Evolutionary conservation across 2,888 invertebrate species (phyloP).

Genomic region (Marasmarcha lunaedactyla): DNA sequence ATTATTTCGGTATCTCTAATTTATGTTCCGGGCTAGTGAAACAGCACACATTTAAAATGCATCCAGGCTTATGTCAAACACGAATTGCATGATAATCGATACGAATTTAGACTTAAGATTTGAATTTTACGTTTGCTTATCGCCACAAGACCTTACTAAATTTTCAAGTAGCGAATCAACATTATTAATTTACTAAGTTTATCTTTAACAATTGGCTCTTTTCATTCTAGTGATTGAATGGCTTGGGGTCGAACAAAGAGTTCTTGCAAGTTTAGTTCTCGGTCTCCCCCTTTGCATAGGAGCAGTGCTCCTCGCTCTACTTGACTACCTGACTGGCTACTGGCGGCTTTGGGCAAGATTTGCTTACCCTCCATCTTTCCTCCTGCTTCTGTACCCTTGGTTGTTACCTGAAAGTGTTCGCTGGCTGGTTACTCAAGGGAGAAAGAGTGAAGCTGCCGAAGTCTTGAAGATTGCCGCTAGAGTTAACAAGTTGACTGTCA

Average conservation of each 20-base stretch:
- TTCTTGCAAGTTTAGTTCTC: constrained; percentile 77
- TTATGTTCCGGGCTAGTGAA: too few relatives aligned
- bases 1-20: too few relatives aligned
- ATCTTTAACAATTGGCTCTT: too few relatives aligned
- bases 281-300: constrained; percentile 80
- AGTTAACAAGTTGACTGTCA: constrained; percentile 63
- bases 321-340: constrained; percentile 76
- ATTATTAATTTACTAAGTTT: too few relatives aligned
- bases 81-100: too few relatives aligned
- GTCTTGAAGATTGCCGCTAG: constrained; percentile 72
- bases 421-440: constrained; percentile 79
- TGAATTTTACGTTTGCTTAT: too few relatives aligned
- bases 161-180: too few relatives aligned
- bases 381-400: constrained; percentile 78
- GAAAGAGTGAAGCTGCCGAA: constrained; percentile 70
- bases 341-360: constrained; percentile 79
- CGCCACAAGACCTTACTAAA: too few relatives aligned
- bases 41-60: too few relatives aligned
- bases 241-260: constrained; percentile 79
- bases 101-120: too few relatives aligned
- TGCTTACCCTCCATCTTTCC: constrained; percentile 76
- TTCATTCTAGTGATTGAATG: constrained; percentile 77
- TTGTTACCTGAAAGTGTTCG: constrained; percentile 80
- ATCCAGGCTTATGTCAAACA: too few relatives aligned
- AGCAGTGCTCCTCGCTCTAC: constrained; percentile 73